Evolutionary conservation across 2,113 vertebrate species (phyloP).

Genomic region (Perognathus longimembris): DNA sequence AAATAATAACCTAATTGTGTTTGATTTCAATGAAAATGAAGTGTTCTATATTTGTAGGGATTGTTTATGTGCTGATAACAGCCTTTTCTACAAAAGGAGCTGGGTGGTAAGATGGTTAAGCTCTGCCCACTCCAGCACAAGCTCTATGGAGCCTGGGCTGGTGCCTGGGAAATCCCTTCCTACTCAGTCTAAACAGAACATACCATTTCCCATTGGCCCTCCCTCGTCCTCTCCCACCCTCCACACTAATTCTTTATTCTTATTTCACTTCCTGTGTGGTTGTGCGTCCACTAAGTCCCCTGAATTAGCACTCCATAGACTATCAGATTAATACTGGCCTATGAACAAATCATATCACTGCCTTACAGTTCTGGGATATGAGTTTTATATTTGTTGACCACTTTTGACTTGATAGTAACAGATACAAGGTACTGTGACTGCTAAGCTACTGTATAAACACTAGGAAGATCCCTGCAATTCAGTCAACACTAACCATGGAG

Average conservation of each 20-base stretch:
- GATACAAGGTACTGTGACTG: not conserved
- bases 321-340: not conserved
- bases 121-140: not conserved
- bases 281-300: not conserved
- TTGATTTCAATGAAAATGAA: constrained; percentile 70
- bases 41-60: constrained; percentile 58
- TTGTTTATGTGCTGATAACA: constrained; percentile 45
- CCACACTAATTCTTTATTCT: not conserved
- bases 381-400: not conserved
- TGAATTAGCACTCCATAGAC: not conserved
- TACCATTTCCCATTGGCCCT: not conserved
- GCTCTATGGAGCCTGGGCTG: not conserved
- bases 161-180: not conserved
- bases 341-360: not conserved
- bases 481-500: not conserved
- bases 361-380: not conserved
- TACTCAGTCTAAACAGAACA: not conserved
- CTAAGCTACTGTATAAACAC: not conserved
- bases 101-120: not conserved
- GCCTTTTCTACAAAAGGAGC: not conserved
- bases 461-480: not conserved
- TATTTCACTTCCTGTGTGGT: not conserved
- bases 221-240: not conserved
- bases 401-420: not conserved
- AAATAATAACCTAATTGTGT: constrained; percentile 80